Base-by-base conservation (phyloP, 2,888 invertebrate species). In the Erannis defoliaria region DNA sequence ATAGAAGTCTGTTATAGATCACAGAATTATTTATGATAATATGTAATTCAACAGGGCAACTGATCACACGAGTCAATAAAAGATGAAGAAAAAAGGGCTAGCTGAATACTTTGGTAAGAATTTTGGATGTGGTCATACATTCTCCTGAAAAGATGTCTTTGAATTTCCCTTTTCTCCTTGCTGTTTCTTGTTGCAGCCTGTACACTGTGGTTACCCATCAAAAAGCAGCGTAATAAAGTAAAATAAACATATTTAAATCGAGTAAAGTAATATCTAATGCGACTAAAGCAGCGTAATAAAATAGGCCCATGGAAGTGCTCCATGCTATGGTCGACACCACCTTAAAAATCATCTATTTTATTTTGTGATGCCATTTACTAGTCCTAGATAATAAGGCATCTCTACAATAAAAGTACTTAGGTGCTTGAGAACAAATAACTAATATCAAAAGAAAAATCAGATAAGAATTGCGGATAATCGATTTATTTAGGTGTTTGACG, bases 71-170 rank as follows among this genome's bases (percentile, higher is more conserved):
- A 75, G 74, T 79, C 74, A 79, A 78, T 81, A 81, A 76, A 81
- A 77, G 77, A 77, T 64, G 73, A 78, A 79, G 68, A 80, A 82
- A 84, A 83, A 84, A 66, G 77, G 78, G 81, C 91, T 92, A 92
- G 91, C 91, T 84, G 76, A 85, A 86, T 89, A 91, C 88, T 84
- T 85, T 86, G 84, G 84, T 85, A 89, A 87, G 78, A 88, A 88
- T 85, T 89, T 82, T 85, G 85, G 80, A 82, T 81, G 77, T 93
- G 94, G 95, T 94, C 95, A 96, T 96, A 94, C 96, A 96, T 94
- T 96, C 96, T 89, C 96, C 95, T 88, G 96, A 95, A 94, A 96
- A 96, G 94, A 96, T 96, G 94, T 96, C 96, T 95, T 96, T 96
- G 93, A 97, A 95, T 95, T 96, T 96, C 92, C 95, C 95, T 94